Evolutionary conservation across 1,140 invertebrate species (phyloP), one percentile per base, ranked within the genome.

Genomic region (Drosophila auraria): DNA sequence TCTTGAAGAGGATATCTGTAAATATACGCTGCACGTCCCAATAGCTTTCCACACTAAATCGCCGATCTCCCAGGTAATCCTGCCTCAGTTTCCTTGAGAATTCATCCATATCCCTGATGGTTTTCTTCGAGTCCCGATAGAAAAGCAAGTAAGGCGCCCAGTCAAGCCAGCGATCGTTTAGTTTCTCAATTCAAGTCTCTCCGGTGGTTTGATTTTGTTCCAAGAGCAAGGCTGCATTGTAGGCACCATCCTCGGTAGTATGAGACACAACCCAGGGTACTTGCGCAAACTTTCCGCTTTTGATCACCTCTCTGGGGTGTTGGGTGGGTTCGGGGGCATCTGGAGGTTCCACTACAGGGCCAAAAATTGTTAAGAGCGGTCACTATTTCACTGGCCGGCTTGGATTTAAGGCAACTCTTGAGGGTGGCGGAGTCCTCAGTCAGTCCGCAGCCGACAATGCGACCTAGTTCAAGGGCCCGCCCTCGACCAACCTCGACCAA

Each of bases 371-470:
- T 65, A 94, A 95, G 15, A 12, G 72, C 70, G 1, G 64, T 30
- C 0, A 91, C 87, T 56, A 91, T 80, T 20, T 83, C 66, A 11
- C 33, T 44, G 0, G 94, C 94, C 11, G 94, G 92, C 50, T 93
- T 92, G 7, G 92, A 82, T 69, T 94, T 93, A 0, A 96, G 87
- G 87, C 96, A 96, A 2, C 93, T 92, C 15, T 95, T 92, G 25
- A 96, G 86, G 5, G 86, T 74, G 33, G 92, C 42, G 11, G 92
- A 92, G 65, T 89, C 86, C 14, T 69, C 47, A 1, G 57, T 1
- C 7, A 81, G 80, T 0, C 93, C 91, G 87, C 95, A 96, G 74
- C 95, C 95, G 3, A 96, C 80, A 15, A 92, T 82, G 23, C 89
- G 74, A 2, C 94, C 94, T 20, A 96, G 79, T 80, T 94, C 93